Evolutionary conservation across 2,888 invertebrate species (phyloP).

Genomic region (Troglohyphantes excavatus): DNA sequence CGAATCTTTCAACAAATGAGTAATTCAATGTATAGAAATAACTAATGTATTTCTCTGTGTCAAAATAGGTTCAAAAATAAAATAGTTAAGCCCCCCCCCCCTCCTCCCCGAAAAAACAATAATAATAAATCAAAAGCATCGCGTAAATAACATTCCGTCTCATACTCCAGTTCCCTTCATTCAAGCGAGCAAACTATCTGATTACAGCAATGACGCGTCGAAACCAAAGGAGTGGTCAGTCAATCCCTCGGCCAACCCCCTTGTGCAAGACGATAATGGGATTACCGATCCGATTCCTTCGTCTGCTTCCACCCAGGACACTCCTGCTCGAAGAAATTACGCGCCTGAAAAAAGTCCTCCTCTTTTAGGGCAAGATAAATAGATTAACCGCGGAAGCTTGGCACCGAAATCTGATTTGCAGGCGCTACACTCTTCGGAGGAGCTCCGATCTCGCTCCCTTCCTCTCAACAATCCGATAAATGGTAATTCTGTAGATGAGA

Average conservation of each 20-base stretch:
- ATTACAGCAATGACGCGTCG: slow-evolving; percentile 44
- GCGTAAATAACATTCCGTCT: not conserved
- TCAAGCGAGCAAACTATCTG: slow-evolving; percentile 44
- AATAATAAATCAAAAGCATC: no score
- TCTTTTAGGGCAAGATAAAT: slow-evolving; percentile 29
- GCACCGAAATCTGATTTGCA: slow-evolving; percentile 60
- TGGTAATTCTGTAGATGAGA: not conserved
- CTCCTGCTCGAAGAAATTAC: slow-evolving; percentile 34
- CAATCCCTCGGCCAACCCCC: slow-evolving; percentile 17
- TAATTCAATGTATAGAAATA: no score
- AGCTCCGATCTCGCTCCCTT: not conserved
- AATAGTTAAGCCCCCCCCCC: no score
- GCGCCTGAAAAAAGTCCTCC: slow-evolving; percentile 56
- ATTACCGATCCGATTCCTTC: slow-evolving; percentile 45
- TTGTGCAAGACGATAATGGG: slow-evolving; percentile 36
- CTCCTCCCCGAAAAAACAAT: no score
- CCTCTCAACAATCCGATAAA: not conserved
- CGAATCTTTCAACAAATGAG: no score
- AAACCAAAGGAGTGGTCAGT: slow-evolving; percentile 48
- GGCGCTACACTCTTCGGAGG: not conserved
- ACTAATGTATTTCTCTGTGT: no score
- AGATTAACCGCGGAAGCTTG: slow-evolving; percentile 64
- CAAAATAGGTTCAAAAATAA: no score
- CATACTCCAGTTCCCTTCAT: slow-evolving; percentile 9
- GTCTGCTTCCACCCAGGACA: not conserved